These are phyloP conservation scores for Dasysyrphus albostriatus DNA, from an alignment of 2,888 invertebrate genomes.

Conservation along the genomic window DNA sequence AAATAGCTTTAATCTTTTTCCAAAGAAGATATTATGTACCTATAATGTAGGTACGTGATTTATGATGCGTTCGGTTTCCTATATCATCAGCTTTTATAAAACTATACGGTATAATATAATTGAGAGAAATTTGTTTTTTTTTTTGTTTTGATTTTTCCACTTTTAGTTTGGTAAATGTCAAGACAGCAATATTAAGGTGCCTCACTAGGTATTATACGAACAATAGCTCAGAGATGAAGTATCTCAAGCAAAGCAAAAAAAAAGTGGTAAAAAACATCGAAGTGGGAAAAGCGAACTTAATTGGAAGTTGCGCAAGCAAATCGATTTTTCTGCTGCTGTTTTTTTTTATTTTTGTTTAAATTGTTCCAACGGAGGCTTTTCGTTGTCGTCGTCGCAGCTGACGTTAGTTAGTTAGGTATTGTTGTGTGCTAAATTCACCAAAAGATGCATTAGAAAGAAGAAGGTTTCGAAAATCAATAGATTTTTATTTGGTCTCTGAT, in stretches of 20 bases:
- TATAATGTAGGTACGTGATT: constrained; percentile 55
- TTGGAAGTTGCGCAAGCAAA: constrained; percentile 75
- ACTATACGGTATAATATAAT: constrained; percentile 31
- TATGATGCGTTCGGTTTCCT: constrained; percentile 60
- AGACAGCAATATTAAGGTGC: constrained; percentile 59
- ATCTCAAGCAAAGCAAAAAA: constrained; percentile 34
- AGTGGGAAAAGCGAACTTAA: constrained; percentile 71
- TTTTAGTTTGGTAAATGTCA: constrained; percentile 56
- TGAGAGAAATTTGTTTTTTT: constrained; percentile 56
- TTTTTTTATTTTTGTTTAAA: constrained; percentile 24
- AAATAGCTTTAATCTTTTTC: constrained; percentile 9
- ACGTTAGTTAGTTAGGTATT: constrained; percentile 22
- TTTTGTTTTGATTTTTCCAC: constrained; percentile 44
- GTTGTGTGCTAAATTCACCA: constrained; percentile 53
- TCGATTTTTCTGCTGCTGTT: constrained; percentile 60
- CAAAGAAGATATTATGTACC: constrained; percentile 15
- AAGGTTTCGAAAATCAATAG: constrained; percentile 72
- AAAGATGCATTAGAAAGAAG: constrained; percentile 67
- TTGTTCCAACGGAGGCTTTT: constrained; percentile 34
- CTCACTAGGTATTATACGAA: constrained; percentile 19
- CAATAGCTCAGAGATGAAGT: constrained; percentile 60
- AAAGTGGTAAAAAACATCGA: constrained; percentile 28
- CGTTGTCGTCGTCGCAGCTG: constrained; percentile 13
- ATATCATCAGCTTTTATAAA: constrained; percentile 36
- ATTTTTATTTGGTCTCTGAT: constrained; percentile 56